These are phyloP conservation scores for Aphodius granarius DNA, from an alignment of 2,888 invertebrate genomes.

Conservation along the genomic window DNA sequence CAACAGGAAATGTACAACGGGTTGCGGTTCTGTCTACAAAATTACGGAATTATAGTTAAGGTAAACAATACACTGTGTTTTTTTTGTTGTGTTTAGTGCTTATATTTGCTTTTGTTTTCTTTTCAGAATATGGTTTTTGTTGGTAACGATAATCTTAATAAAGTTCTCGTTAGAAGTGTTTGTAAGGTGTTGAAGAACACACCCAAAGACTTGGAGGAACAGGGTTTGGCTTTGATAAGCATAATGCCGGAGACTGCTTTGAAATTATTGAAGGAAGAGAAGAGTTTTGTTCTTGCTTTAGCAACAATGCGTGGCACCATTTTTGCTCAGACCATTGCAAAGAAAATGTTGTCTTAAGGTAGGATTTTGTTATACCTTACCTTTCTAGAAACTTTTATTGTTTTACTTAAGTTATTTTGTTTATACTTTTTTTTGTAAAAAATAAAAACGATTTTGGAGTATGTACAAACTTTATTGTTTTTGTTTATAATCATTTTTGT, in stretches of 20 bases:
- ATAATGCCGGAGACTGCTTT: conserved; percentile 43
- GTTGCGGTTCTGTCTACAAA: conserved; percentile 43
- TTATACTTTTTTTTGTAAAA: too few species aligned
- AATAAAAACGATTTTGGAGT: neutral
- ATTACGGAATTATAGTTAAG: conserved; percentile 42
- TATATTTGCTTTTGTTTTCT: conserved; percentile 8
- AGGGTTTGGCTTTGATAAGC: conserved; percentile 43
- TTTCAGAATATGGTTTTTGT: conserved; percentile 27
- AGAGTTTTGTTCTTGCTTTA: conserved; percentile 43
- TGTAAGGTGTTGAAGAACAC: conserved; percentile 43
- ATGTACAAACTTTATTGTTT: too few species aligned
- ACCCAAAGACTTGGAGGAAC: conserved; percentile 39
- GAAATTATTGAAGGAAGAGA: conserved; percentile 40
- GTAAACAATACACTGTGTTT: too few species aligned
- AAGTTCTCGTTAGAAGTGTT: conserved; percentile 35
- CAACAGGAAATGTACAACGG: conserved; percentile 33
- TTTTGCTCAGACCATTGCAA: conserved; percentile 14
- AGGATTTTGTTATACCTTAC: neutral
- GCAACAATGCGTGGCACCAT: conserved; percentile 32
- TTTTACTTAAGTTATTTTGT: too few species aligned
- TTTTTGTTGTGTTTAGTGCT: neutral
- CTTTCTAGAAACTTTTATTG: too few species aligned
- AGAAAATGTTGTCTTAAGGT: conserved; percentile 22
- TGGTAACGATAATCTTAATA: conserved; percentile 11
- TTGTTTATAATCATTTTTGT: neutral